Conservation (phyloP, 2,888 invertebrate genomes). For the Dolichomitus sp. region DNA sequence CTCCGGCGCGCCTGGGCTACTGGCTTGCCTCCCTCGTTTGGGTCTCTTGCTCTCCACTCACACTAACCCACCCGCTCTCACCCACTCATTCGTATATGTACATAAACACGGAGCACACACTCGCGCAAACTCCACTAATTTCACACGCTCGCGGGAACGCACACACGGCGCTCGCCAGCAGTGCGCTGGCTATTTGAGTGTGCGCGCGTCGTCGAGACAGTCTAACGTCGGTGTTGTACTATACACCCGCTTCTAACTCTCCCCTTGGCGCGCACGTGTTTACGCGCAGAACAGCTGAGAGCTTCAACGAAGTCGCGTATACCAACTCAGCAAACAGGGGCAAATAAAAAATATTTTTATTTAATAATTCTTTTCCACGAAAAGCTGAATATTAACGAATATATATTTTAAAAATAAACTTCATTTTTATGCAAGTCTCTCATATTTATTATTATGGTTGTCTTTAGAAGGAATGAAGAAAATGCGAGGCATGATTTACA, state of each 20-base stretch:
- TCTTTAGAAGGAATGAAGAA: not conserved
- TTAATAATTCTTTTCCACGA: no score
- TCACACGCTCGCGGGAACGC: slow-evolving; percentile 71
- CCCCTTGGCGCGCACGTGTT: slow-evolving; percentile 84
- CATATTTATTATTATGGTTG: not conserved
- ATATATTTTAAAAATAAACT: no score
- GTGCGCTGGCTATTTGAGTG: slow-evolving; percentile 30
- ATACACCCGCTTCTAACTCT: slow-evolving; percentile 68
- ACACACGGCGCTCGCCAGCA: slow-evolving; percentile 62
- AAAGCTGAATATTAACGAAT: no score
- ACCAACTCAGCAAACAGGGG: slow-evolving; percentile 52
- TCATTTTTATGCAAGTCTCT: no score
- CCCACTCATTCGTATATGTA: slow-evolving; percentile 27
- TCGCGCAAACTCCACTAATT: slow-evolving; percentile 75
- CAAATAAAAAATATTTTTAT: no score
- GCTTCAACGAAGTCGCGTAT: slow-evolving; percentile 66
- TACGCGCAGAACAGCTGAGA: slow-evolving; percentile 85
- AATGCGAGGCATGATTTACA: slow-evolving; percentile 27
- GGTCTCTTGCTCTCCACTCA: slow-evolving; percentile 74
- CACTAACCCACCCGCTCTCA: slow-evolving; percentile 64
- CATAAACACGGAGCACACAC: slow-evolving; percentile 72
- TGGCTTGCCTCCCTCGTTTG: slow-evolving; percentile 85
- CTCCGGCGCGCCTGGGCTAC: slow-evolving; percentile 85
- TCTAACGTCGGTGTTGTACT: slow-evolving; percentile 35
- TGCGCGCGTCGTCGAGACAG: slow-evolving; percentile 36